Evolutionary conservation across 2,113 vertebrate genomes (phyloP).

Genomic region (Stegostoma tigrinum): DNA sequence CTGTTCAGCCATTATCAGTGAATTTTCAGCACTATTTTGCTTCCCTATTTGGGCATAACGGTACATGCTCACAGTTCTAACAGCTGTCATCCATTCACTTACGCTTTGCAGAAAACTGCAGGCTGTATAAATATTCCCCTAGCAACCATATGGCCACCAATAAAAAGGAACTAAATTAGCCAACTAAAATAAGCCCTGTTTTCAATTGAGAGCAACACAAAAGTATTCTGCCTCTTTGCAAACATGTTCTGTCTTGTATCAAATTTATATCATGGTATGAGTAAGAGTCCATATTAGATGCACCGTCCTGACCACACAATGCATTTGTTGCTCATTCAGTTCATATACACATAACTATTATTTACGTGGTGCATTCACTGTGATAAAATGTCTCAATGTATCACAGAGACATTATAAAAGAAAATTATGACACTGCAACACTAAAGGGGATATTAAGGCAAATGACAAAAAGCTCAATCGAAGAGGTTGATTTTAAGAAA

Average conservation of each 20-base stretch:
- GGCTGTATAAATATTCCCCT: neutral
- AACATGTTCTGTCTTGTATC: neutral
- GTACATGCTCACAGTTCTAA: neutral
- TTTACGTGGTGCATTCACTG: neutral
- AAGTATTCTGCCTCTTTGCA: constrained; percentile 13
- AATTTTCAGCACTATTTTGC: neutral
- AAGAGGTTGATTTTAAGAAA: neutral
- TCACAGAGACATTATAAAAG: neutral
- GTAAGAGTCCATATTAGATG: neutral
- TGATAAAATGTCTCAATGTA: neutral
- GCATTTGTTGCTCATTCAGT: neutral
- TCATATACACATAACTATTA: neutral
- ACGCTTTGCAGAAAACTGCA: constrained; percentile 1
- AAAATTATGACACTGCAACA: neutral
- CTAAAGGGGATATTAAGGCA: neutral
- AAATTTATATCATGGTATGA: neutral
- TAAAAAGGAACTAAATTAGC: constrained; percentile 13
- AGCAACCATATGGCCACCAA: constrained; percentile 9
- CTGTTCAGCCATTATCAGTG: constrained; percentile 11
- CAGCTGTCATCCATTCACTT: constrained; percentile 18
- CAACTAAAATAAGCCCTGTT: neutral
- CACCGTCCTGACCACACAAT: neutral
- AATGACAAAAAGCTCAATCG: neutral
- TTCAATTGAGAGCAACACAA: neutral
- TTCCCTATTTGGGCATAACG: constrained; percentile 8